phyloP scores from a whole-genome alignment of 2,113 vertebrate species.

The Coracopsis vasa region DNA sequence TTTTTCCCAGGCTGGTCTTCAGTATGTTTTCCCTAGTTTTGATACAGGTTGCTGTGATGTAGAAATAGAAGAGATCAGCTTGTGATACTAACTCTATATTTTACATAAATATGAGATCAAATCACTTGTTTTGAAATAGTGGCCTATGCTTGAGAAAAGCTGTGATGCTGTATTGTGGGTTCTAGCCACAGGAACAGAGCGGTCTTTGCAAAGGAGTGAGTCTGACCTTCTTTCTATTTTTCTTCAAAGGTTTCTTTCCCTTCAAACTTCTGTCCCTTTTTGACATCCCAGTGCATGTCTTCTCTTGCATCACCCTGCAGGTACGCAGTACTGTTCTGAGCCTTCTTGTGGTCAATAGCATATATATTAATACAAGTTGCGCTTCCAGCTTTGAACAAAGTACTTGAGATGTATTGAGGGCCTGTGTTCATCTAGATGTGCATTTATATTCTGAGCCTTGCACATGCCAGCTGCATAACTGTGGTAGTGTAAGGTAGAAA shows the following conservation, averaged over 20 bases:
- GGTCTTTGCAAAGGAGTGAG: not conserved
- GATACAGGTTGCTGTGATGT: not conserved
- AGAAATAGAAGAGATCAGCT: not conserved
- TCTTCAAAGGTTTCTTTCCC: not conserved
- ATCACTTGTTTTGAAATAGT: not conserved
- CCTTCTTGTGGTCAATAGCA: not conserved
- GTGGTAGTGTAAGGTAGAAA: not conserved
- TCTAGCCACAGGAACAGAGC: not conserved
- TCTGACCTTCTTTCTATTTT: not conserved
- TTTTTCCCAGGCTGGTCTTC: not conserved
- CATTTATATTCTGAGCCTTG: not conserved
- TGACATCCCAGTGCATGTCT: not conserved
- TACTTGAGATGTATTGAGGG: not conserved
- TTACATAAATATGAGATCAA: not conserved
- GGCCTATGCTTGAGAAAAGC: not conserved
- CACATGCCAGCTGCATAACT: not conserved
- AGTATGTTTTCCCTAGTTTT: not conserved
- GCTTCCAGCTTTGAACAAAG: not conserved
- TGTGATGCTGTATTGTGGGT: not conserved
- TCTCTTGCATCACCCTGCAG: not conserved
- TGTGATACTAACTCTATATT: not conserved
- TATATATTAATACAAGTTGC: not conserved
- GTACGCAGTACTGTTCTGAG: not conserved
- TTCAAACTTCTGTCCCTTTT: not conserved
- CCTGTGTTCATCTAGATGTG: accelerated